These are phyloP conservation scores for Pachyrhynchus sulphureomaculatus DNA, from an alignment of 1,140 invertebrate genomes.

Conservation along the genomic window DNA sequence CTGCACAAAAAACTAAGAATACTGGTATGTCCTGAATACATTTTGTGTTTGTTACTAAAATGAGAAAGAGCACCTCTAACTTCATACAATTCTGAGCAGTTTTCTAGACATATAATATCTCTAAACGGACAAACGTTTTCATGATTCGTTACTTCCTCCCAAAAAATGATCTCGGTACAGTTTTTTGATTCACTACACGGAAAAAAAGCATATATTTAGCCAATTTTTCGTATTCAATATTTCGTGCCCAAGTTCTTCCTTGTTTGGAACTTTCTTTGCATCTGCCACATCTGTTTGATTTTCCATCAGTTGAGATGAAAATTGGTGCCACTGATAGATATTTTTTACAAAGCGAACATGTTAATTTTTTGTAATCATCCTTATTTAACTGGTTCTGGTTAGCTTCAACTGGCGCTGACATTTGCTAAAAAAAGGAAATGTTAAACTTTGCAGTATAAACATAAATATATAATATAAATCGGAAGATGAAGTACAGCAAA, in stretches of 20 bases:
- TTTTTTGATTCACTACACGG: background rate
- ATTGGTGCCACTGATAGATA: constrained; percentile 12
- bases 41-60: background rate
- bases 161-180: background rate
- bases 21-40: too few relatives aligned
- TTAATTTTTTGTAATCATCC: too few relatives aligned
- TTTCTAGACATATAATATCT: background rate
- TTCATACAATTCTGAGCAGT: background rate
- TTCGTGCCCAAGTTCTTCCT: background rate
- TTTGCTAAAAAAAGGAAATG: too few relatives aligned
- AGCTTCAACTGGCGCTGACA: too few relatives aligned
- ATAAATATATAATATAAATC: too few relatives aligned
- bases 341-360: too few relatives aligned
- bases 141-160: background rate
- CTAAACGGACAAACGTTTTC: background rate
- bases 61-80: background rate
- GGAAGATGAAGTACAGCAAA: too few relatives aligned
- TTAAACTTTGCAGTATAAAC: too few relatives aligned
- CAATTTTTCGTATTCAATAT: background rate
- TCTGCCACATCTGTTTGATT: constrained; percentile 1
- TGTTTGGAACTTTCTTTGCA: too few relatives aligned
- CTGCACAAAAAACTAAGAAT: too few relatives aligned
- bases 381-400: too few relatives aligned
- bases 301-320: background rate
- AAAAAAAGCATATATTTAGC: background rate